A percentile compares a stretch with the other conserved stretches of the same genome.
These are phyloP conservation scores for Nasonia oneida DNA, from an alignment of 2,888 invertebrate species.

Conservation along the genomic window DNA sequence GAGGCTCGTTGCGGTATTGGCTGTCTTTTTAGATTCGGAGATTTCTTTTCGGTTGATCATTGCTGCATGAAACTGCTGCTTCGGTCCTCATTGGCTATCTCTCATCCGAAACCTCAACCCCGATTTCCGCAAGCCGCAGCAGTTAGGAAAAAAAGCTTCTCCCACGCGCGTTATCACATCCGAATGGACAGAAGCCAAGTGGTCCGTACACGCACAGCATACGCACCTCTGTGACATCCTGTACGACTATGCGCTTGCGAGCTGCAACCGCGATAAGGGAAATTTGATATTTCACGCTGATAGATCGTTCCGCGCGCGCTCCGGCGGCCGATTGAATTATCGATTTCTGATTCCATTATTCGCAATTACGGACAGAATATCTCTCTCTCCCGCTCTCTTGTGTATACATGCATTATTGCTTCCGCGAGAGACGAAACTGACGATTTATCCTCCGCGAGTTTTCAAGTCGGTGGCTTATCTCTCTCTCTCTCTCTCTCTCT, in stretches of 20 bases:
- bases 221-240: constrained; percentile 36
- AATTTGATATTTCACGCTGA: constrained; percentile 63
- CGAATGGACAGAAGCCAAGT: constrained; percentile 2
- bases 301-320: constrained; percentile 48
- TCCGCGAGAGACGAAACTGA: constrained; percentile 11
- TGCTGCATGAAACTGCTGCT: neutral
- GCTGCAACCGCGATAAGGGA: constrained; percentile 59
- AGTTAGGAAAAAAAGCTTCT: neutral
- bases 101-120: neutral
- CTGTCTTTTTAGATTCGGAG: neutral
- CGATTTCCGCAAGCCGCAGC: neutral
- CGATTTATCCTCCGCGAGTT: constrained; percentile 34
- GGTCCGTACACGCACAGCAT: neutral
- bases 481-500: too few species aligned
- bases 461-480: neutral
- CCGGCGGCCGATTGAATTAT: constrained; percentile 52
- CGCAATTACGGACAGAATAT: constrained; percentile 43
- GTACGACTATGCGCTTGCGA: neutral
- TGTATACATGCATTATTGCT: constrained; percentile 48
- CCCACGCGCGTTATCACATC: neutral
- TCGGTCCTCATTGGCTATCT: neutral
- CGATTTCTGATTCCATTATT: constrained; percentile 60
- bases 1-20: neutral
- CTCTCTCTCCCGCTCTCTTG: neutral
- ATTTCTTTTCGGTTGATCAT: neutral